Evolutionary conservation across 2,797 vertebrate species (phyloP), one percentile per base, ranked within the genome.

Genomic region (Sebastes trivittatus): DNA sequence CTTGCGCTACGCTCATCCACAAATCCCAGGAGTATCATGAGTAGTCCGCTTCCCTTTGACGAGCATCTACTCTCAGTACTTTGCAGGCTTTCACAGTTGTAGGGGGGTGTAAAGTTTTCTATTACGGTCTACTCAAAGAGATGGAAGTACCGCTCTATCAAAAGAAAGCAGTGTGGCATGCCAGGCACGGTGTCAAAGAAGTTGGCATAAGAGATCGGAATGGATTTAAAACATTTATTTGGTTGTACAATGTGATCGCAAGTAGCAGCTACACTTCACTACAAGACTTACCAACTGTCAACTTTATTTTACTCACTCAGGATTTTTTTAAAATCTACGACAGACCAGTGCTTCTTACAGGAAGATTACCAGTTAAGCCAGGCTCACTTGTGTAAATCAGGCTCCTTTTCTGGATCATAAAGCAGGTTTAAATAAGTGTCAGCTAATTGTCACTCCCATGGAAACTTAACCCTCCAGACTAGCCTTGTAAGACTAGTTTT

Each of bases 61-160:
- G 18, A 77, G 77, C 72, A 64, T 68, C 60, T 49, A 52, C 66
- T 75, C 68, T 77, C 73, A 18, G 59, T 65, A 70, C 34, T 82
- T 83, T 61, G 36, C 42, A 32, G 67, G 68, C 65, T 85, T 90
- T 89, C 59, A 77, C 81, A 84, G 81, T 78, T 90, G 80, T 11
- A n/a, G 67, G 68, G 60, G 60, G 55, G 56, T 58, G 76, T 70
- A 78, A 88, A 73, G 76, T 86, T 89, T 81, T 85, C 63, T 72
- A 52, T 85, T 78, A 61, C 68, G 67, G 59, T 65, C n/a, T 61
- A 58, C 75, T 75, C 36, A 73, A 69, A 90, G 49, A 81, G 52
- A 16, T 4, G 42, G 64, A 86, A 78, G 63, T 11, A 54, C 32
- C 2, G 23, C 27, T 84, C 78, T 73, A 78, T 78, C 86, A 88